phyloP scores from a whole-genome alignment of 2,888 invertebrate species.

The Plebejus melissa region DNA sequence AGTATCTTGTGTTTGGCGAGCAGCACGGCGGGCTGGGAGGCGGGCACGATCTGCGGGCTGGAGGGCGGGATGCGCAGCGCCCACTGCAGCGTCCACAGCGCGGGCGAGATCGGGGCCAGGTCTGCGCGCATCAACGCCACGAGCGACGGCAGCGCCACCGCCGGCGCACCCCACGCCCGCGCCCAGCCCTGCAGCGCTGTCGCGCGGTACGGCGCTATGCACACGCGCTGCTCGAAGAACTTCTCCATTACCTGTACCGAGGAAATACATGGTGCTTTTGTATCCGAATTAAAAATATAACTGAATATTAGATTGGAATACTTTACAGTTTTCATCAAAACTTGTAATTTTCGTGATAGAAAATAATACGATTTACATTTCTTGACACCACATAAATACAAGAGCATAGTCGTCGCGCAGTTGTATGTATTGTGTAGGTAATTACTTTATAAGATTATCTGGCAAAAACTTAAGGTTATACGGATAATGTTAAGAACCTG shows the following conservation, averaged over 20 bases:
- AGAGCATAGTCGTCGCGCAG: too few relatives aligned
- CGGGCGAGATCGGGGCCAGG: conserved; percentile 75
- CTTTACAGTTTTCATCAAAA: too few relatives aligned
- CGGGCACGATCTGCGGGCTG: conserved; percentile 92
- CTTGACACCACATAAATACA: too few relatives aligned
- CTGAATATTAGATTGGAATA: too few relatives aligned
- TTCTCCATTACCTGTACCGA: conserved; percentile 88
- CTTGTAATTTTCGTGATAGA: too few relatives aligned
- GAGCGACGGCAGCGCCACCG: conserved; percentile 93
- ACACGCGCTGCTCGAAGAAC: conserved; percentile 94
- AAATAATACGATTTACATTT: too few relatives aligned
- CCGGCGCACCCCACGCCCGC: conserved; percentile 89
- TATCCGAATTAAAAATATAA: not conserved
- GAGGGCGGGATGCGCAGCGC: conserved; percentile 95
- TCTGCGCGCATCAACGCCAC: conserved; percentile 89
- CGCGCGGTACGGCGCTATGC: conserved; percentile 93
- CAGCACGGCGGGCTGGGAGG: conserved; percentile 92
- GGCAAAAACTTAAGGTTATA: too few relatives aligned
- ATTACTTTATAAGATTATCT: too few relatives aligned
- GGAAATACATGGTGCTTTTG: not conserved
- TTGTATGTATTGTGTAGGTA: too few relatives aligned
- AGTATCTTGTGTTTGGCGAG: conserved; percentile 92
- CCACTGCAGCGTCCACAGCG: conserved; percentile 94
- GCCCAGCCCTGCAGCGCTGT: conserved; percentile 93
- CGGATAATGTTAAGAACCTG: too few relatives aligned